Base-by-base conservation (phyloP, 2,113 vertebrate genomes). In the Halcyon malimbica region DNA sequence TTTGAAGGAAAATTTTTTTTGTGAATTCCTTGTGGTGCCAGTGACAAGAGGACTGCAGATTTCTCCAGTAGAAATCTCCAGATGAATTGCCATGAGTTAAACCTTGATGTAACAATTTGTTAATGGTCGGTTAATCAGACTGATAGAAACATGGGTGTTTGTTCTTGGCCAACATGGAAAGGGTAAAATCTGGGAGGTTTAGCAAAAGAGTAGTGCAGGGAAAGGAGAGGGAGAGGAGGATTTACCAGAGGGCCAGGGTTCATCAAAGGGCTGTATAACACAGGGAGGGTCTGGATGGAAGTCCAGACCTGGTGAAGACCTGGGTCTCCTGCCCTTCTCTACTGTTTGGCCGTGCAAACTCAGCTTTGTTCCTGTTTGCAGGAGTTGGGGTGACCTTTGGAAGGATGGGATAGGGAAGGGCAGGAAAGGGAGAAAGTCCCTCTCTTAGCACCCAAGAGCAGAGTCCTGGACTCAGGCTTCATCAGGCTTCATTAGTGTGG, bases 401-500 rank as follows among this genome's bases (percentile, higher is more conserved):
- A 69, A 50, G 37, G 24, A 20, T 33, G 57, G 33, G 28, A 20
- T 33, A 25, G 35, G 7, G 17, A 57, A 65, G 16, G 33, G 21
- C n/a, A 64, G 64, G 15, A 17, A 46, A 42, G 65, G 7, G 44
- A 46, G 44, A 46, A 46, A 46, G 18, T 46, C 65, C 11, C 13
- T 11, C 16, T 35, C 53, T 57, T 60, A 8, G 41, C 28, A 24
- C 6, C 5, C 42, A 37, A 31, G 7, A 60, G 35, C 48, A 75
- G 19, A 39, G 23, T 37, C 17, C 15, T 0, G 2, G 37, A 35
- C 63, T 16, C 15, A 7, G 17, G 37, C 63, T 63, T 37, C 24
- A 14, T 21, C 2, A 1, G 16, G 3, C 6, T n/a, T n/a, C n/a
- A n/a, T 46, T 4, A 2, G 16, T 0, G 3, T 44, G 35, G 48